Evolutionary conservation across 2,797 vertebrate genomes (phyloP), one percentile per base, ranked within the genome.

Genomic region (Phyllotis vaccarum): DNA sequence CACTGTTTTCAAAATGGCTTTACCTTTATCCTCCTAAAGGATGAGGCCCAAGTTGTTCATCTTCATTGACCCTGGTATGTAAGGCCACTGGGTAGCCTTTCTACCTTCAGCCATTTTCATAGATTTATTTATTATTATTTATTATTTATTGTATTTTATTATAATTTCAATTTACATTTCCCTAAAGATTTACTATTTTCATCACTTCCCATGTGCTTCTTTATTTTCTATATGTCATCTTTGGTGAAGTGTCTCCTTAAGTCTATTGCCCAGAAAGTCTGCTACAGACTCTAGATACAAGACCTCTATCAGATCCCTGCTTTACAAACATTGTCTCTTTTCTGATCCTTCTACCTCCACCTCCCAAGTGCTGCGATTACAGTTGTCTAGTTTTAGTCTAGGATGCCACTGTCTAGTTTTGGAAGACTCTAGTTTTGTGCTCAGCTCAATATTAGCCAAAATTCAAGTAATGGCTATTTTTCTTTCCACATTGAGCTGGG

Each of bases 141-240:
- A n/a, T n/a, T n/a, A n/a, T n/a, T n/a, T 10, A 3, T 93, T 21
- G n/a, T 79, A 58, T 89, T 40, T 62, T 49, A 31, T 12, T 93
- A 58, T 93, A 70, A 14, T 81, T 96, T 94, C 90, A 43, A 79
- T 83, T 93, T 86, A 19, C 70, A 60, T 86, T 96, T 66, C 72
- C n/a, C 31, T 82, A 76, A 93, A 79, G 37, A 94, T 29, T 86
- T 52, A 62, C 76, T 80, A 46, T 37, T 43, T 34, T 79, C 56
- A 87, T 46, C 72, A 83, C 92, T 76, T 88, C 93, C 91, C 37
- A 64, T 72, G 49, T 86, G 79, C 40, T 56, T 43, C 31, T 88
- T 87, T 40, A 29, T 74, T 74, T 21, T 34, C 29, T 75, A 7
- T 60, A 5, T 7, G 8, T 60, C 19, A 58, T 43, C 40, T 75